Base-by-base conservation (phyloP, 2,888 invertebrate species). In the Drosophila longiperda region DNA sequence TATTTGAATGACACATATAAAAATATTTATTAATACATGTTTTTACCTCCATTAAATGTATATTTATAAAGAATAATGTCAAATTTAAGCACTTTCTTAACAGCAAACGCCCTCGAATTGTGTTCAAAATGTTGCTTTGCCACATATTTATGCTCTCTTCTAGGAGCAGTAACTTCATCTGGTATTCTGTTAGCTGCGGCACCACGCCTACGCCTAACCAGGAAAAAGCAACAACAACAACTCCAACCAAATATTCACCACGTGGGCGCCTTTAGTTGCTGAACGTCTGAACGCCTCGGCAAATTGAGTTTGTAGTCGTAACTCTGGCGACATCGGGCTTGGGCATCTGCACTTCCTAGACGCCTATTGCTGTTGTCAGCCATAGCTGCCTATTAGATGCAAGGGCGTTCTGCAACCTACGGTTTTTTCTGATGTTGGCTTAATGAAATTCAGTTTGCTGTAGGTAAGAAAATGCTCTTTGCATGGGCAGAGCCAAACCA, bases 391-490 rank as follows among this genome's bases (percentile, higher is more conserved):
- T 76, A 15, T 23, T 45, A 20, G 20, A 4, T 45, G 78, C 78
- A 78, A 78, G 78, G 78, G 78, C 78, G 78, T 78, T 66, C 63
- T 55, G 50, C 78, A 72, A 68, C 78, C 78, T 78, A 78, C 78
- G 72, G 49, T 0, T 50, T 59, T 70, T 36, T 32, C 29, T 52
- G 33, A 32, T 64, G 42, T 66, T 40, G 40, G 33, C 38, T 66
- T 72, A 78, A 78, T 78, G 72, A 75, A 78, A 78, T 78, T 68
- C 78, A 78, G 78, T 68, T 66, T 63, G 78, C 75, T 78, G 78
- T 78, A 78, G 78, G 78, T 78, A 55, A 26, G 12, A 63, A 60
- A 45, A 59, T 29, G 50, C 17, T 49, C 55, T 49, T 63, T 62
- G n/a, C 32, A 63, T 38, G 26, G 48, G n/a, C 59, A 64, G 38